A percentile compares a stretch with the other conserved stretches of the same genome.
phyloP scores from a whole-genome alignment of 2,113 vertebrate genomes.

The Dipodomys stephensi region DNA sequence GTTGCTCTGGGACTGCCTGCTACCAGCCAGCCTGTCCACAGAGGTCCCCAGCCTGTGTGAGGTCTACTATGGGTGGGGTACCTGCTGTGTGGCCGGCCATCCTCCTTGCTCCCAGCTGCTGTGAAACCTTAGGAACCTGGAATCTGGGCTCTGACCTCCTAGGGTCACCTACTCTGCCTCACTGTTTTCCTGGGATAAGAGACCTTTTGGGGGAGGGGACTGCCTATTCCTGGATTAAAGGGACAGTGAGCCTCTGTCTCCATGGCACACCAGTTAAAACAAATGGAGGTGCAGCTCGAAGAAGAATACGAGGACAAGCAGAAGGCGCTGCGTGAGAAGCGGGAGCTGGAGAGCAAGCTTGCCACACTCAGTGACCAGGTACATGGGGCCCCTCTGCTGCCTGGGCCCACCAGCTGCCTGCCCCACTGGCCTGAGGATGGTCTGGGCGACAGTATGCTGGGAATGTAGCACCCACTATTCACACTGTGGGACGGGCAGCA shows the following conservation, averaged over 20 bases:
- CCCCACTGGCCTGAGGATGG: background rate
- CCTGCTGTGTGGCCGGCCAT: background rate
- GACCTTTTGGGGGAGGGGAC: background rate
- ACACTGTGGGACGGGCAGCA: background rate
- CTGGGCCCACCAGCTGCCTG: background rate
- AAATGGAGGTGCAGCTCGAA: slow-evolving; percentile 97
- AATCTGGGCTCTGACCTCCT: background rate
- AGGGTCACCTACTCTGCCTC: background rate
- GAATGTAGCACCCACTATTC: accelerated
- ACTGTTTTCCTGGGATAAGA: background rate
- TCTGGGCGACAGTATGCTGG: background rate
- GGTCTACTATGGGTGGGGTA: background rate
- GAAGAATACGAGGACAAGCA: slow-evolving; percentile 98
- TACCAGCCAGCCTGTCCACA: background rate
- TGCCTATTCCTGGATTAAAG: background rate
- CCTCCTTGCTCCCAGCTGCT: background rate
- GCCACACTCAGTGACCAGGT: slow-evolving; percentile 93
- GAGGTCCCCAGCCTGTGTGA: background rate
- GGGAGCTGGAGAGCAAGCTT: slow-evolving; percentile 95
- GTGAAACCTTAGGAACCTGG: background rate
- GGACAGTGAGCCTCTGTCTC: background rate
- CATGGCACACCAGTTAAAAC: slow-evolving; percentile 90
- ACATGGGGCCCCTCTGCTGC: background rate
- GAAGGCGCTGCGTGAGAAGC: slow-evolving; percentile 96
- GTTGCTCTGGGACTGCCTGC: background rate